Evolutionary conservation across 1,140 invertebrate genomes (phyloP), one percentile per base, ranked within the genome.

Genomic region (Artemia franciscana): DNA sequence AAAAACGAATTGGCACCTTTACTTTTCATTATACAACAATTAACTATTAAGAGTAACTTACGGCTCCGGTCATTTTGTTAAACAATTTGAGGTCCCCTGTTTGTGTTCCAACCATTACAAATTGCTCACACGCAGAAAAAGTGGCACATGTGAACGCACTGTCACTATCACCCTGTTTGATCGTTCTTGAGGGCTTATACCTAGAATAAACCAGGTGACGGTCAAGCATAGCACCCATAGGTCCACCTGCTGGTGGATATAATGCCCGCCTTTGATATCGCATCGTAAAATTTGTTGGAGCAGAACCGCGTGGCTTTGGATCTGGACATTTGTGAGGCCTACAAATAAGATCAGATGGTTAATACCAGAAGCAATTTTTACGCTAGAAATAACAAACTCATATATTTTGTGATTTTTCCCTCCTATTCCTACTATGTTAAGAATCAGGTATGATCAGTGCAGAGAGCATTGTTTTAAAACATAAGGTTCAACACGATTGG

Each of bases 241-340:
- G 61, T 5, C 77, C 77, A 26, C 77, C 77, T 67, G 64, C 72
- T 27, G 65, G 69, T 26, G 76, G 74, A 57, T 66, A 66, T 24
- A 73, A 64, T 15, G 65, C 58, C 23, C 69, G 62, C 30, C 60
- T 65, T 18, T 60, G 57, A 26, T 69, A 28, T 60, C 84, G 75
- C 63, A 81, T 77, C 56, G 80, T 78, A 62, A 88, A 78, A 75
- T 91, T 90, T 0, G 75, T 75, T 18, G 86, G 82, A 2, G 84
- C 75, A 65, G 76, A 77, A 67, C 80, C 83, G 64, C 80, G 81
- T 65, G 82, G 80, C 70, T 83, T 81, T 0, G 86, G 86, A 75
- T 92, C 88, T 12, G 88, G 88, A 76, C 92, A 96, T 71, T 90
- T 86, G 72, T 97, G 91, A 4, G 90, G 90, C 63, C 85, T 88